Evolutionary conservation across 2,113 vertebrate genomes (phyloP).

Genomic region (Accipiter virgatus): DNA sequence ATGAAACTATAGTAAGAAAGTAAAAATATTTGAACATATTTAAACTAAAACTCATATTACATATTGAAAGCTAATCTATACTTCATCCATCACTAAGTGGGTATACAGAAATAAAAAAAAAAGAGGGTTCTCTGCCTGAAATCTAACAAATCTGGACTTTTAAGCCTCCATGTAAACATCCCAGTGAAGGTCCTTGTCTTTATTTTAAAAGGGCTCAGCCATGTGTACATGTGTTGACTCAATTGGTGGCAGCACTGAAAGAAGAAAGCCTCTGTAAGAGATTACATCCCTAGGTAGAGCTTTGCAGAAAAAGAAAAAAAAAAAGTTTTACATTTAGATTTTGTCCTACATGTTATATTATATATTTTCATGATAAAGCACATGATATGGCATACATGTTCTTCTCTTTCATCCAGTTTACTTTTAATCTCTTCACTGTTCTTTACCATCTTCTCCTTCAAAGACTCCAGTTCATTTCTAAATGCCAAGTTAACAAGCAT

Average conservation of each 20-base stretch:
- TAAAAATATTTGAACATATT: background rate
- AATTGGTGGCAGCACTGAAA: background rate
- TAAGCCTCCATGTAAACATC: background rate
- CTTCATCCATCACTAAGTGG: background rate
- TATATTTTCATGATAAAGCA: background rate
- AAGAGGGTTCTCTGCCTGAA: background rate
- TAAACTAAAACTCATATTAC: background rate
- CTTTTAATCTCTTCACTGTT: slow-evolving; percentile 74
- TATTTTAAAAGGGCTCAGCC: background rate
- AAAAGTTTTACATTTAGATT: background rate
- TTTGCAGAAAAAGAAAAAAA: background rate
- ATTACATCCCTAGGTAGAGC: background rate
- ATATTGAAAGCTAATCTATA: background rate
- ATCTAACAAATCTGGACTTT: background rate
- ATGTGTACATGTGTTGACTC: background rate
- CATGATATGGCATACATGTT: slow-evolving; percentile 73
- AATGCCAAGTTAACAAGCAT: slow-evolving; percentile 17
- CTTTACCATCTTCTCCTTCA: slow-evolving; percentile 73
- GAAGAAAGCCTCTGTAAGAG: background rate
- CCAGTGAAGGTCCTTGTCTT: background rate
- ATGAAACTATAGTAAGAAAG: background rate
- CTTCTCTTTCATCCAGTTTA: slow-evolving; percentile 79
- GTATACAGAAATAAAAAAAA: background rate
- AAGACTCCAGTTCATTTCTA: slow-evolving; percentile 76
- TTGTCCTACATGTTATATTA: background rate